These are phyloP conservation scores for Folsomia candida DNA, from an alignment of 2,888 invertebrate genomes.

Conservation along the genomic window DNA sequence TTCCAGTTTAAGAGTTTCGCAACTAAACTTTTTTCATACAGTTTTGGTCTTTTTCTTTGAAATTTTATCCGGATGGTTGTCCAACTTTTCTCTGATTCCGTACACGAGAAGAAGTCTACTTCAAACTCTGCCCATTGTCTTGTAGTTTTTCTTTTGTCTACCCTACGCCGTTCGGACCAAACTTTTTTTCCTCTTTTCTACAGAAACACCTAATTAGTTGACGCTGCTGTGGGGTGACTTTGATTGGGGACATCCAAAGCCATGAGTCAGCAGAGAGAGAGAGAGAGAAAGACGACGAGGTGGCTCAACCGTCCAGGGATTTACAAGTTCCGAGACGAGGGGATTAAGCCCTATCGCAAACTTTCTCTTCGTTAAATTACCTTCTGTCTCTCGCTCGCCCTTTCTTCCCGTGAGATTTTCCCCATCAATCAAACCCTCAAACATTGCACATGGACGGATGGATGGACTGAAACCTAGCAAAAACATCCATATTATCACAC, in stretches of 20 bases:
- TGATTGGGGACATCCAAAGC: slow-evolving; percentile 4
- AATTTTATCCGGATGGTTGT: not conserved
- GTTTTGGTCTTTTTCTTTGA: not conserved
- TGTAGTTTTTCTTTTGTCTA: slow-evolving; percentile 4
- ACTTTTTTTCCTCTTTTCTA: not conserved
- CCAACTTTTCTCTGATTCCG: not conserved
- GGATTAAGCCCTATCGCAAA: not conserved
- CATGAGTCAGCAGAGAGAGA: not conserved
- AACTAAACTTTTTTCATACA: slow-evolving; percentile 3
- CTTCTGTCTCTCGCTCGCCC: not conserved
- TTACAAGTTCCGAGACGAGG: not conserved
- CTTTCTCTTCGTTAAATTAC: slow-evolving; percentile 4
- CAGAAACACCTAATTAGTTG: slow-evolving; percentile 7
- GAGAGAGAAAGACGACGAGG: not conserved
- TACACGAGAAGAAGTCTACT: not conserved
- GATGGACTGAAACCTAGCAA: no score
- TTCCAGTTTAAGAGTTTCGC: not conserved
- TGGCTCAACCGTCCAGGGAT: not conserved
- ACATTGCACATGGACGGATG: no score
- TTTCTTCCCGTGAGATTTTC: no score
- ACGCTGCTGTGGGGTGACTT: not conserved
- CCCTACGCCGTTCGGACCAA: not conserved
- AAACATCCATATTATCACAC: no score
- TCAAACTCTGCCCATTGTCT: not conserved
- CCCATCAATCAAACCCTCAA: not conserved